phyloP scores from a whole-genome alignment of 2,113 vertebrate species.

The Sclerurus mexicanus region DNA sequence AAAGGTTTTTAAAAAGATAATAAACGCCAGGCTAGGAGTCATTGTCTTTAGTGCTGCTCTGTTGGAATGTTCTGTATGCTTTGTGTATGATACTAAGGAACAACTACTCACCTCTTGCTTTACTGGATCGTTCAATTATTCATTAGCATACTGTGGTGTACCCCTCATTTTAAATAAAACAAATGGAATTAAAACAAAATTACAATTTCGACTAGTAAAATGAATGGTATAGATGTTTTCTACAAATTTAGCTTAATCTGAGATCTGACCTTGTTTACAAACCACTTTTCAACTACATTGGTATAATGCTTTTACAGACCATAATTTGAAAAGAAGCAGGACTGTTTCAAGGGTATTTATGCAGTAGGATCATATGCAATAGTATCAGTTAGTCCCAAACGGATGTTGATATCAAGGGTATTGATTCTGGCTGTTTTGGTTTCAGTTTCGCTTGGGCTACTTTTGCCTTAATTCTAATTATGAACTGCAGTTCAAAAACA shows the following conservation, averaged over 20 bases:
- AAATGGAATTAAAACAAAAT: too few relatives aligned
- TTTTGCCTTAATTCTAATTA: not conserved
- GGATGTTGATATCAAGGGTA: not conserved
- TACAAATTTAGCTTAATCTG: not conserved
- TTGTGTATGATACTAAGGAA: not conserved
- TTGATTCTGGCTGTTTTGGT: not conserved
- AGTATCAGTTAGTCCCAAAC: not conserved
- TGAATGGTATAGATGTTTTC: not conserved
- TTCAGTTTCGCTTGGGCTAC: not conserved
- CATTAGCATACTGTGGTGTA: not conserved
- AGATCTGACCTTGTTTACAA: not conserved
- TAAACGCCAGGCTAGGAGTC: not conserved
- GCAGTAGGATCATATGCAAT: not conserved
- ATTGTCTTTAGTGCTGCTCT: not conserved
- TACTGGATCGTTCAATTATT: not conserved
- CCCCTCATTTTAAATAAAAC: not conserved
- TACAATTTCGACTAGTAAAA: not conserved
- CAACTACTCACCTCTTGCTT: not conserved
- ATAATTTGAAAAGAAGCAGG: not conserved
- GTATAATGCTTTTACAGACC: not conserved
- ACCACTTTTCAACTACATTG: not conserved
- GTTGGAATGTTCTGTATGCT: not conserved
- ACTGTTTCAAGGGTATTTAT: not conserved
- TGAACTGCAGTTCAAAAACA: not conserved
- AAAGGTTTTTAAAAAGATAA: not conserved